Conservation (phyloP, 2,113 vertebrate species). For the Epinephelus lanceolatus region DNA sequence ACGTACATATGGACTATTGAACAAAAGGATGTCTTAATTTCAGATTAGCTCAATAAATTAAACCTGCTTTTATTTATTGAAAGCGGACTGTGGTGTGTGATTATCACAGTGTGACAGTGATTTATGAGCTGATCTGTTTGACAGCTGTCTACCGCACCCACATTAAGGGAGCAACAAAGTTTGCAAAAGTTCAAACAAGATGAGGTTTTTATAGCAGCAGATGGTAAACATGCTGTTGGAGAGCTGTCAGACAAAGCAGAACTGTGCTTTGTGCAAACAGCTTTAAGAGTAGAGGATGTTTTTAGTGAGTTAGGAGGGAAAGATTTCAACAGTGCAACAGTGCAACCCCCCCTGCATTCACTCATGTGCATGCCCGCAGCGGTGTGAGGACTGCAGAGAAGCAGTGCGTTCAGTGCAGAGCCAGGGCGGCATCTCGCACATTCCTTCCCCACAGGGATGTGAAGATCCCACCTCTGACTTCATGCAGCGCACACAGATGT, state of each 20-base stretch:
- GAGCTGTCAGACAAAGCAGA: conserved; percentile 38
- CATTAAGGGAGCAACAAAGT: too few species aligned
- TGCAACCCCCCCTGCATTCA: not conserved
- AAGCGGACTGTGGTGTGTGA: not conserved
- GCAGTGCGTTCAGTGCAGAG: conserved; percentile 6
- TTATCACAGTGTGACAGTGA: not conserved
- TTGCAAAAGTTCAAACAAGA: not conserved
- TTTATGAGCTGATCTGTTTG: conserved; percentile 5
- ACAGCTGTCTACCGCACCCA: conserved; percentile 26
- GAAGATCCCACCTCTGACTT: conserved; percentile 36
- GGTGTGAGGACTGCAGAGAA: conserved; percentile 5
- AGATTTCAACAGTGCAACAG: conserved; percentile 16
- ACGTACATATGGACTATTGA: not conserved
- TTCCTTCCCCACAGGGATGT: not conserved
- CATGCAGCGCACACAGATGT: conserved; percentile 37
- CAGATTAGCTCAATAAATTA: not conserved
- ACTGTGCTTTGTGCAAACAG: conserved; percentile 12
- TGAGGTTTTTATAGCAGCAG: not conserved
- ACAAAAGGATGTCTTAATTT: not conserved
- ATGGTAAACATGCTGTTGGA: conserved; percentile 21
- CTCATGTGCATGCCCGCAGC: conserved; percentile 16
- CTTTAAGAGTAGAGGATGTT: conserved; percentile 1
- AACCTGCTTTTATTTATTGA: not conserved
- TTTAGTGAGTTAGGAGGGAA: conserved; percentile 15
- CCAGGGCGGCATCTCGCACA: conserved; percentile 22